Percentiles rank a stretch among this genome's conserved stretches.
These are phyloP conservation scores for Turdus rufiventris DNA, from an alignment of 2,113 vertebrate genomes.

Conservation along the genomic window DNA sequence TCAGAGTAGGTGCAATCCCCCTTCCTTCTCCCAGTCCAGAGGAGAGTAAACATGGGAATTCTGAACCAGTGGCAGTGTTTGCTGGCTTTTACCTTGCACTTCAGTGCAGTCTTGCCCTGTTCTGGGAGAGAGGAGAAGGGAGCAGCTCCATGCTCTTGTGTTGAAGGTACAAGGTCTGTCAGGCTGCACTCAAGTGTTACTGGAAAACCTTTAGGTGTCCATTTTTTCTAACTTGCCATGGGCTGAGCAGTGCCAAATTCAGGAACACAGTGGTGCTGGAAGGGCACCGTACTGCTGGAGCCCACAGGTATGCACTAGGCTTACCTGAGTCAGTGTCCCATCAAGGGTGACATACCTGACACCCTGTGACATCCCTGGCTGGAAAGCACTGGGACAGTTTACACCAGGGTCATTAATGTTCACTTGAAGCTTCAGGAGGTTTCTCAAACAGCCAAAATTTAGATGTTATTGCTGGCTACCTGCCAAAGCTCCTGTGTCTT, in stretches of 20 bases:
- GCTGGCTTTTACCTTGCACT: background rate
- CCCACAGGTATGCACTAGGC: accelerated
- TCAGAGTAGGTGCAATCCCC: accelerated
- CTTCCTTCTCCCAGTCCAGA: background rate
- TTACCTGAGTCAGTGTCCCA: accelerated
- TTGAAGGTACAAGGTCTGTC: background rate
- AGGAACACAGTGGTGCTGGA: accelerated
- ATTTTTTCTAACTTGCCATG: background rate
- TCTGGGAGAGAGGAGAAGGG: background rate
- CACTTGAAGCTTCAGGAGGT: background rate
- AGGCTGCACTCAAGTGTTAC: background rate
- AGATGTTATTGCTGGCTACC: background rate
- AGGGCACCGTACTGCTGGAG: accelerated
- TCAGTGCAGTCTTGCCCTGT: background rate
- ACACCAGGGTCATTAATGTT: background rate
- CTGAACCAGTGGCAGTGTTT: background rate
- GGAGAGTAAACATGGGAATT: background rate
- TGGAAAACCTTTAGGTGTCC: background rate
- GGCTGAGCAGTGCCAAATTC: background rate
- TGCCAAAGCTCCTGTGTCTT: background rate
- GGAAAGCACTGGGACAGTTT: background rate
- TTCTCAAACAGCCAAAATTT: background rate
- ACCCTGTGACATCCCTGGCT: accelerated
- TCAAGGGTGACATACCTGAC: too few relatives aligned
- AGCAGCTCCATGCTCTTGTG: background rate